These are phyloP conservation scores for Pseudopodoces humilis DNA, from an alignment of 2,113 vertebrate species.

Conservation along the genomic window DNA sequence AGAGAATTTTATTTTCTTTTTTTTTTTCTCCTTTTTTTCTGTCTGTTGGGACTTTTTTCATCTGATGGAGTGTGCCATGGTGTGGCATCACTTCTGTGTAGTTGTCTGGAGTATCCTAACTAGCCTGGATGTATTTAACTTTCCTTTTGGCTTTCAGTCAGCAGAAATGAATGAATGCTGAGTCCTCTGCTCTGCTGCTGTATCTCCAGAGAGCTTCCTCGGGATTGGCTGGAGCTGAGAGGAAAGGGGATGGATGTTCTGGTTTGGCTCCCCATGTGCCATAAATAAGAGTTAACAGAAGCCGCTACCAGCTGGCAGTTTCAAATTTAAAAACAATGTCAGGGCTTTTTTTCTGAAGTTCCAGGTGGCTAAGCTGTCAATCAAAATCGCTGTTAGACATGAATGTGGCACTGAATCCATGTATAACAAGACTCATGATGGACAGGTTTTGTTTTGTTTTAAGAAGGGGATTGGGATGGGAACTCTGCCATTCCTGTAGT, in stretches of 20 bases:
- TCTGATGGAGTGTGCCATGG: not conserved
- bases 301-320: conserved; percentile 36
- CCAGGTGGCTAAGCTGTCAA: conserved; percentile 56
- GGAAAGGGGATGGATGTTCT: not conserved
- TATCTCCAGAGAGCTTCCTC: not conserved
- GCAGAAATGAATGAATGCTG: not conserved
- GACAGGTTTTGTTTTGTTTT: not conserved
- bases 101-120: not conserved
- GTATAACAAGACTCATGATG: conserved; percentile 59
- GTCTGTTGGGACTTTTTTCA: not conserved
- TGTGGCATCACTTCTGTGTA: not conserved
- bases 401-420: conserved; percentile 4
- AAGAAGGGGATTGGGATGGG: not conserved
- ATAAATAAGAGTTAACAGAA: conserved; percentile 58
- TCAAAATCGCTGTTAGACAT: conserved; percentile 51
- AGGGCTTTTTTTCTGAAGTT: conserved; percentile 28
- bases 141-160: not conserved
- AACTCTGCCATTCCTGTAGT: not conserved
- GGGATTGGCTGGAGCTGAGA: not conserved
- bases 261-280: not conserved
- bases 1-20: not conserved
- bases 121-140: not conserved
- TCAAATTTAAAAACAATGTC: conserved; percentile 49
- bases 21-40: not conserved
- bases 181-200: not conserved